Conservation (phyloP, 1,140 invertebrate species). For the Gonioctena quinquepunctata region DNA sequence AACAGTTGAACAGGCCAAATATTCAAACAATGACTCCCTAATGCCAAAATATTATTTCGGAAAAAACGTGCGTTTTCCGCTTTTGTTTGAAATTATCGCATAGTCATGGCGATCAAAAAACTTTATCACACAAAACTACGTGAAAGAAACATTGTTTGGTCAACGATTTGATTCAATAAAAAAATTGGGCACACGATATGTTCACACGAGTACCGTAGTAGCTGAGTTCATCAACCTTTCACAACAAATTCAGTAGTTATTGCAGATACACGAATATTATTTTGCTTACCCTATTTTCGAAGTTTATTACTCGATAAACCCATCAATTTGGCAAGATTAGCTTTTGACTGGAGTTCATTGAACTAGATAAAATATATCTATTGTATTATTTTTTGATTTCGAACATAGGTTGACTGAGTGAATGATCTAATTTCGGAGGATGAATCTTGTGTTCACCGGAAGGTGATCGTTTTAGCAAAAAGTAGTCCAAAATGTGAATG, state of each 20-base stretch:
- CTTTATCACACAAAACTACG: too few species aligned
- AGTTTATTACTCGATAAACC: neutral
- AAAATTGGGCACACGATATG: neutral
- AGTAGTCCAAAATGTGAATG: neutral
- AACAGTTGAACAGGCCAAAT: too few species aligned
- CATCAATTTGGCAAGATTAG: conserved; percentile 8
- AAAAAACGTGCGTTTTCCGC: too few species aligned
- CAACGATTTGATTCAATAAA: neutral
- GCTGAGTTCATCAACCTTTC: neutral
- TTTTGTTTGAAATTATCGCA: too few species aligned
- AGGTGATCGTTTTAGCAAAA: neutral
- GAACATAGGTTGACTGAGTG: neutral
- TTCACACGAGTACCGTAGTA: neutral
- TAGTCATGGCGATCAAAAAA: too few species aligned
- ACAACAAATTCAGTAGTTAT: neutral
- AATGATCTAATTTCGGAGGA: neutral
- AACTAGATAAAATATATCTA: neutral
- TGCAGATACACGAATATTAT: neutral
- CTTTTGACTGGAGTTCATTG: neutral
- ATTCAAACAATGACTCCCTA: too few species aligned
- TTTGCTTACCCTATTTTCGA: neutral
- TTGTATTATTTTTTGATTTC: neutral
- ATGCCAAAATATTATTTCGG: too few species aligned
- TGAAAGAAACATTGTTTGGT: too few species aligned
- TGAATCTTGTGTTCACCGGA: too few species aligned